phyloP scores from a whole-genome alignment of 2,797 vertebrate species.

The Lophius americanus region DNA sequence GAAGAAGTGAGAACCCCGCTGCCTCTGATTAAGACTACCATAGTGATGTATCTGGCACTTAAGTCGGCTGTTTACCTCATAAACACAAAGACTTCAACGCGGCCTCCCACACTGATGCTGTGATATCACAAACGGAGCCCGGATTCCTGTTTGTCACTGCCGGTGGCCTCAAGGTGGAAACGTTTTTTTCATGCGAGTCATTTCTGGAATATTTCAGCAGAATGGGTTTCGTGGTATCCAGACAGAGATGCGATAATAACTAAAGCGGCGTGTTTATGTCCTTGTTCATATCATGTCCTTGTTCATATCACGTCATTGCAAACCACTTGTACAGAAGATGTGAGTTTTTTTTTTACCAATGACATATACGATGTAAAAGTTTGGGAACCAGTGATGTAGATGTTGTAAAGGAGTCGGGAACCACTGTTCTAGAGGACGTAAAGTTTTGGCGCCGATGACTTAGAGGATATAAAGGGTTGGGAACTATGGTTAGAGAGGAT shows the following conservation, averaged over 20 bases:
- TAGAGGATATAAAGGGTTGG: too few species aligned
- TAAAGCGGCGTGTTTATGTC: slow-evolving; percentile 8
- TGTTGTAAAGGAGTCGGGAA: too few species aligned
- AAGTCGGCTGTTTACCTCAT: slow-evolving; percentile 76
- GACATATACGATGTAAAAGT: too few species aligned
- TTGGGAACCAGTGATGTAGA: too few species aligned
- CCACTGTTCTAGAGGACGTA: too few species aligned
- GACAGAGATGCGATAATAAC: slow-evolving; percentile 27
- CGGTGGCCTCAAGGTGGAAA: slow-evolving; percentile 35
- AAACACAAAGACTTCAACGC: slow-evolving; percentile 70
- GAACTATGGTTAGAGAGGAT: too few species aligned
- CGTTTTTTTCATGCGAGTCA: slow-evolving; percentile 13
- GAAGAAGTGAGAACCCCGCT: slow-evolving; percentile 71
- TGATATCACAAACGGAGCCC: slow-evolving; percentile 59
- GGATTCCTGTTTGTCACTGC: slow-evolving; percentile 18
- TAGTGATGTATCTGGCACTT: slow-evolving; percentile 79
- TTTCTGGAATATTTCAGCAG: slow-evolving; percentile 34
- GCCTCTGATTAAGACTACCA: slow-evolving; percentile 76
- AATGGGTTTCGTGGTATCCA: slow-evolving; percentile 26
- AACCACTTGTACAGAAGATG: too few species aligned
- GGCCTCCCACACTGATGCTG: slow-evolving; percentile 64
- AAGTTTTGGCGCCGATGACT: too few species aligned
- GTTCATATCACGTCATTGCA: too few species aligned
- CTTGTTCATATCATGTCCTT: too few species aligned
- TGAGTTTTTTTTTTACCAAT: too few species aligned